phyloP scores from a whole-genome alignment of 1,140 invertebrate genomes.

The Hyles vespertilio region DNA sequence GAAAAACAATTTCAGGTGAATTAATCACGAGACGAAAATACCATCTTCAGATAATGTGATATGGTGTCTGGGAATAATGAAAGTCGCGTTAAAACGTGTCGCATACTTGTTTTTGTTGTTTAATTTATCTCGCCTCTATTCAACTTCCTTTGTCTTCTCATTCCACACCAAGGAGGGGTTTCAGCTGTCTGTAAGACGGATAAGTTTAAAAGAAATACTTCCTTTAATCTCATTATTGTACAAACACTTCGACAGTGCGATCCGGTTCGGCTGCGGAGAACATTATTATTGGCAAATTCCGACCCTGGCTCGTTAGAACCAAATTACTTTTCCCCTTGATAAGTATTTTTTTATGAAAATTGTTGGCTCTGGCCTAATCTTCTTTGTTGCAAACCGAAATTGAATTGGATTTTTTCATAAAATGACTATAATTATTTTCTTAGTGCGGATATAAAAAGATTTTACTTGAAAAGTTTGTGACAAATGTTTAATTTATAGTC shows the following conservation, averaged over 20 bases:
- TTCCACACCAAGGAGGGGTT: slow-evolving; percentile 29
- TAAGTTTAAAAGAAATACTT: slow-evolving; percentile 45
- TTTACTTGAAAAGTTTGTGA: too few relatives aligned
- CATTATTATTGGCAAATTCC: slow-evolving; percentile 35
- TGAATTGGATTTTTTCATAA: slow-evolving; percentile 6
- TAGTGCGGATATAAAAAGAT: too few relatives aligned
- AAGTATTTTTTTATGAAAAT: slow-evolving; percentile 20
- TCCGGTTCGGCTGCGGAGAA: slow-evolving; percentile 16
- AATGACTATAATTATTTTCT: slow-evolving; percentile 3
- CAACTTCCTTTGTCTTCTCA: slow-evolving; percentile 43
- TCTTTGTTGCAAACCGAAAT: slow-evolving; percentile 5
- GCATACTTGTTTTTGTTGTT: slow-evolving; percentile 43
- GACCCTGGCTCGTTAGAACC: slow-evolving; percentile 18
- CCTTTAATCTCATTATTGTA: slow-evolving; percentile 45
- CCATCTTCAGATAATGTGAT: too few relatives aligned
- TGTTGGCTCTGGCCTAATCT: slow-evolving; percentile 6
- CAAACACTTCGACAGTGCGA: slow-evolving; percentile 30
- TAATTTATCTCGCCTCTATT: slow-evolving; percentile 47
- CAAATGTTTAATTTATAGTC: too few relatives aligned
- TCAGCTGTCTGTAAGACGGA: slow-evolving; percentile 34
- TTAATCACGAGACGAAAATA: too few relatives aligned
- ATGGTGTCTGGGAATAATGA: too few relatives aligned
- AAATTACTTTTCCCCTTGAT: slow-evolving; percentile 20
- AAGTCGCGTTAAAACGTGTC: slow-evolving; percentile 32
- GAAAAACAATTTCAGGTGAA: too few relatives aligned